Conservation (phyloP, 1,140 invertebrate species). For the Spodoptera litura region DNA sequence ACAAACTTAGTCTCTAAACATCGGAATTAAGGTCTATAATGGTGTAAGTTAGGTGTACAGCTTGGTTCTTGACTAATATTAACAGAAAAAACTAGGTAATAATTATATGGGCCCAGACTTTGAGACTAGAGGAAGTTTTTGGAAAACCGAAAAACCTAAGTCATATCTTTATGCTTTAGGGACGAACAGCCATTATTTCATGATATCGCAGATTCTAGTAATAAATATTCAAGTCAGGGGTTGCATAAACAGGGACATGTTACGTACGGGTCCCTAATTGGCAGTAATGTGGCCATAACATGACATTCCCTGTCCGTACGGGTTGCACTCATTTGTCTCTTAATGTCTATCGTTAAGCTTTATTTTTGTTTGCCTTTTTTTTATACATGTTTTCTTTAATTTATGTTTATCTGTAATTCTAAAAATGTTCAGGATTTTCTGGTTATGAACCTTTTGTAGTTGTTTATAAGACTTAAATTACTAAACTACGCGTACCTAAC, state of each 20-base stretch:
- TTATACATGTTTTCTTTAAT: not conserved
- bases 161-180: no score
- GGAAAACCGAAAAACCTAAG: no score
- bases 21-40: no score
- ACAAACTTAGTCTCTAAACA: no score
- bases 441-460: not conserved
- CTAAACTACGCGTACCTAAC: no score
- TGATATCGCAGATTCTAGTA: not conserved
- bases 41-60: no score
- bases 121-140: no score
- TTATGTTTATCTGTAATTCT: not conserved
- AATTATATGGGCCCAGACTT: no score
- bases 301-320: not conserved
- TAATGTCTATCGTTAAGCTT: not conserved
- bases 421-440: not conserved
- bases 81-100: no score
- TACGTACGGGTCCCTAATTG: conserved; percentile 6
- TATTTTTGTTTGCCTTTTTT: not conserved
- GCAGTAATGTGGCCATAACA: not conserved
- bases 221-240: conserved; percentile 10
- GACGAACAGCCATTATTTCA: not conserved
- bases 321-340: not conserved
- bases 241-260: conserved; percentile 4
- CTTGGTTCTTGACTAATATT: no score
- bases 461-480: not conserved